phyloP scores from a whole-genome alignment of 2,888 invertebrate species.

The Clivina fossor region DNA sequence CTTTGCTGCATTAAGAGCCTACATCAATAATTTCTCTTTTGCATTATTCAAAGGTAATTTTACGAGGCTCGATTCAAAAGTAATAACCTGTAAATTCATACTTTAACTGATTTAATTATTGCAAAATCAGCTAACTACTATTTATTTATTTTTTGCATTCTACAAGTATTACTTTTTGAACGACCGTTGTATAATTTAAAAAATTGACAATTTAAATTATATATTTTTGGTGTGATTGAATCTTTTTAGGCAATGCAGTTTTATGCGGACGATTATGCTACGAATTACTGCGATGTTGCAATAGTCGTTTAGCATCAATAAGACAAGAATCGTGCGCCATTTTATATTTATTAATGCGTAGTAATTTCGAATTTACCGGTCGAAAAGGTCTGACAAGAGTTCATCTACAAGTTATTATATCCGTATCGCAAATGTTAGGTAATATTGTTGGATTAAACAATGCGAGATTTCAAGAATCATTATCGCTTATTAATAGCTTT shows the following conservation, averaged over 20 bases:
- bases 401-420: conserved; percentile 92
- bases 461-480: conserved; percentile 90
- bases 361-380: conserved; percentile 88
- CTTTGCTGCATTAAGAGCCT: conserved; percentile 87
- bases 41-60: background rate
- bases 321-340: conserved; percentile 91
- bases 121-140: no score
- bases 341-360: conserved; percentile 88
- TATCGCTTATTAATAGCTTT: conserved; percentile 90
- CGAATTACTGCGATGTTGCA: conserved; percentile 80
- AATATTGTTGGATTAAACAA: conserved; percentile 89
- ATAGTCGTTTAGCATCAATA: conserved; percentile 79
- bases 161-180: no score
- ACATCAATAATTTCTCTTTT: conserved; percentile 83
- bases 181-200: conserved; percentile 19
- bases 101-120: no score
- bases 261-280: conserved; percentile 81
- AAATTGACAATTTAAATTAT: no score
- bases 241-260: conserved; percentile 69
- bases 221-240: no score
- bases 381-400: conserved; percentile 84
- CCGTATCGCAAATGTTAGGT: conserved; percentile 91
- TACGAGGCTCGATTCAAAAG: conserved; percentile 76
- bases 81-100: conserved; percentile 45
- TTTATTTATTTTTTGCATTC: no score